Evolutionary conservation across 2,888 invertebrate genomes (phyloP).

Genomic region (Polydesmus complanatus): DNA sequence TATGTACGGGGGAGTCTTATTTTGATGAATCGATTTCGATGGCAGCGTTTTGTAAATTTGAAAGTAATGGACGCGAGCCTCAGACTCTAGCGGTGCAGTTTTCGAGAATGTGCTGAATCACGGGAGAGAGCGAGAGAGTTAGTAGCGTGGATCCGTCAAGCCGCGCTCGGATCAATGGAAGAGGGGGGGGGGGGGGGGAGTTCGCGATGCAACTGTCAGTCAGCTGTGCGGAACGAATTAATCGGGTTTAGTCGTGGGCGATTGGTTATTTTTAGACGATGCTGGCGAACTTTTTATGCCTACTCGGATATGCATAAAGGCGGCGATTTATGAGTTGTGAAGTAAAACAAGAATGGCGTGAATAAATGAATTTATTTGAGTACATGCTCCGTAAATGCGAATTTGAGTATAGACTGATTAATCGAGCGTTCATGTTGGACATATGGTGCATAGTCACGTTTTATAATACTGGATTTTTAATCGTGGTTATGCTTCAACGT

Average conservation of each 20-base stretch:
- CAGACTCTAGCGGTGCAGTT: neutral
- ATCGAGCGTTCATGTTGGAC: neutral
- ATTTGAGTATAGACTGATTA: neutral
- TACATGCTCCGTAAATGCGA: too few relatives aligned
- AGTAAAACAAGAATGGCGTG: neutral
- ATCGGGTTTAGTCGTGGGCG: neutral
- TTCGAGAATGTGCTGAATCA: neutral
- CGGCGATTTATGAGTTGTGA: neutral
- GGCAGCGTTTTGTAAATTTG: neutral
- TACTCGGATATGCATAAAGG: neutral
- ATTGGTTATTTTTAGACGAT: neutral
- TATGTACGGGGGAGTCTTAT: too few relatives aligned
- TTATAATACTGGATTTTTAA: neutral
- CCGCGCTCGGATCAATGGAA: too few relatives aligned
- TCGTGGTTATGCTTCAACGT: neutral
- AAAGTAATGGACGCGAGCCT: neutral
- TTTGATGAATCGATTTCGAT: neutral
- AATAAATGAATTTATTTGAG: neutral
- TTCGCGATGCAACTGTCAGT: neutral
- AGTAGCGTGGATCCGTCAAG: neutral
- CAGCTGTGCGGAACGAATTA: neutral
- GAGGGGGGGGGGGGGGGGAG: neutral
- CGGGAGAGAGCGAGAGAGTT: neutral
- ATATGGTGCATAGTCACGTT: neutral
- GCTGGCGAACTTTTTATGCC: neutral